phyloP scores from a whole-genome alignment of 2,113 vertebrate species.

The Sciurus niger region DNA sequence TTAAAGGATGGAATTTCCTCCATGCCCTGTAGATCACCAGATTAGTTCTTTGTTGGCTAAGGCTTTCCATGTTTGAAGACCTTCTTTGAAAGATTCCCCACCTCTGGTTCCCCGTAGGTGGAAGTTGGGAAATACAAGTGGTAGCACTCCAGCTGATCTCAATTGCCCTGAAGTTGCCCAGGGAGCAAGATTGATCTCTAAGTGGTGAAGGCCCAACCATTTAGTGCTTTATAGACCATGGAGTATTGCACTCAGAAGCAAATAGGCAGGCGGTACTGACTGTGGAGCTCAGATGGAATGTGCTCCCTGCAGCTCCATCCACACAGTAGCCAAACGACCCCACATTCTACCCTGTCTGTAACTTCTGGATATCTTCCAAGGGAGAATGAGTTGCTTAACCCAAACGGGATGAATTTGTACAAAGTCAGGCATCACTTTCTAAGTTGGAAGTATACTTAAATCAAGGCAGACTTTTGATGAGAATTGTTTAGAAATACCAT shows the following conservation, averaged over 20 bases:
- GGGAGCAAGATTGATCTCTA: slow-evolving; percentile 52
- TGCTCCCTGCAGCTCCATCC: slow-evolving; percentile 40
- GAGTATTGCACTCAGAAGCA: slow-evolving; percentile 64
- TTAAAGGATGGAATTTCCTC: slow-evolving; percentile 44
- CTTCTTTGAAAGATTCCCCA: background rate
- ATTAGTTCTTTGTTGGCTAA: background rate
- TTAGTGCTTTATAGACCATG: slow-evolving; percentile 79
- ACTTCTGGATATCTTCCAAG: slow-evolving; percentile 53
- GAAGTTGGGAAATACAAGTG: background rate
- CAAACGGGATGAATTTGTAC: background rate
- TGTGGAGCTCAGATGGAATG: background rate
- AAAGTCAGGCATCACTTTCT: background rate
- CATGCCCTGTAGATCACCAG: background rate
- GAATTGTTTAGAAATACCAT: background rate
- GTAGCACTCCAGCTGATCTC: slow-evolving; percentile 34
- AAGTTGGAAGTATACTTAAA: background rate
- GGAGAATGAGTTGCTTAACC: background rate
- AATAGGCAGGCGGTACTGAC: background rate
- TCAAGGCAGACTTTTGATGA: background rate
- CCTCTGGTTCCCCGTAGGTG: background rate
- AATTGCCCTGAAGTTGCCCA: slow-evolving; percentile 24
- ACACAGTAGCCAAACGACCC: background rate
- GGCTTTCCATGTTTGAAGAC: fast-evolving
- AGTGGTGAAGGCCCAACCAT: slow-evolving; percentile 66
- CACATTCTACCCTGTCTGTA: background rate